A percentile compares a stretch with the other conserved stretches of the same genome.
These are phyloP conservation scores for Mythimna lalbum DNA, from an alignment of 2,888 invertebrate genomes.

Conservation along the genomic window DNA sequence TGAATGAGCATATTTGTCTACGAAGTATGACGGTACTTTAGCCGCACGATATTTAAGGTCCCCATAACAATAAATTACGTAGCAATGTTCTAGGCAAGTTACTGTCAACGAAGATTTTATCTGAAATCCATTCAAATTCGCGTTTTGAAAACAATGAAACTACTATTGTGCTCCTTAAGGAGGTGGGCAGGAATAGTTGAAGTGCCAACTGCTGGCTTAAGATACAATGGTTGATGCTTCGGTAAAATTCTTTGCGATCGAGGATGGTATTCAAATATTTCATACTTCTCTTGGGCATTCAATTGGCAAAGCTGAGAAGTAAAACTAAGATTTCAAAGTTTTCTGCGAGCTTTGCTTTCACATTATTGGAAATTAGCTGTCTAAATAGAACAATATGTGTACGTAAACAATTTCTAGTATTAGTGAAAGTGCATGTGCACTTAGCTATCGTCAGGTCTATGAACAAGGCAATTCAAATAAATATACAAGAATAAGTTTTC, in stretches of 20 bases:
- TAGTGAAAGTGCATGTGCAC: conserved; percentile 8
- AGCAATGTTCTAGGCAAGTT: conserved; percentile 56
- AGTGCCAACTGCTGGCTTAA: conserved; percentile 75
- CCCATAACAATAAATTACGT: conserved; percentile 63
- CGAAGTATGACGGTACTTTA: conserved; percentile 41
- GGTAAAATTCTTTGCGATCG: conserved; percentile 64
- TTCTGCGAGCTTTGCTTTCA: conserved; percentile 24
- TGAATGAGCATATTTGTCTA: conserved; percentile 48
- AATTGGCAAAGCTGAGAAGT: conserved; percentile 33
- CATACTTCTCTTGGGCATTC: conserved; percentile 40
- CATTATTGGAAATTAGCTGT: conserved; percentile 10
- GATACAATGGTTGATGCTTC: conserved; percentile 74
- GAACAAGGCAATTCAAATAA: conserved; percentile 23
- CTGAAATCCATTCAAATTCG: conserved; percentile 78
- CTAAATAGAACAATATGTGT: neutral
- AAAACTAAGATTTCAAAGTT: conserved; percentile 20
- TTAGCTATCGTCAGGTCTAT: conserved; percentile 1
- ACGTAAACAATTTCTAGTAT: neutral
- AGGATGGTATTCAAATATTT: conserved; percentile 62
- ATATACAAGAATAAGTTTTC: conserved; percentile 29
- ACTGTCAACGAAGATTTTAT: conserved; percentile 80
- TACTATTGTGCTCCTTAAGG: conserved; percentile 80
- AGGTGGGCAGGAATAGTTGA: conserved; percentile 75
- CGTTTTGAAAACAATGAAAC: conserved; percentile 79
- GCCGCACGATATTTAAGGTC: conserved; percentile 36